Evolutionary conservation across 1,140 invertebrate species (phyloP), one percentile per base, ranked within the genome.

Genomic region (Musca vetustissima): DNA sequence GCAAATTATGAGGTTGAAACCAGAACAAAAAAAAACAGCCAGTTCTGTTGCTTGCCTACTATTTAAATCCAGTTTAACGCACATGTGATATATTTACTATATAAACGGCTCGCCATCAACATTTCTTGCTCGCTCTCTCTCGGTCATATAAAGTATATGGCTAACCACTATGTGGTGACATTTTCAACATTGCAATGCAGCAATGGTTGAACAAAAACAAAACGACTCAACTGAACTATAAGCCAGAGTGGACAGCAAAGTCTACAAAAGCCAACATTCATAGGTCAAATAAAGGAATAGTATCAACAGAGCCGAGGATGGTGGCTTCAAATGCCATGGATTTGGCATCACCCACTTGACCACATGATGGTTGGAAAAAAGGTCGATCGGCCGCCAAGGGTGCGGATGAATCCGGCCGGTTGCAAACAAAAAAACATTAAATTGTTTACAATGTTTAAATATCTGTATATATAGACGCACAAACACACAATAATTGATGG

Each of bases 91-190:
- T 61, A 61, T 61, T 61, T 36, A 43, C 28, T 61, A 36, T 61
- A 43, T 43, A 43, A 43, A 9, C 36, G 36, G 4, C 11, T 13
- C 6, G 36, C 36, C 36, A 43, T 43, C 36, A 43, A 43, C 36
- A 43, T 52, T 52, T 52, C 21, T 61, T 13, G 36, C 32, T n/a
- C n/a, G n/a, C n/a, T n/a, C n/a, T n/a, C n/a, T n/a, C n/a, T n/a
- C n/a, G n/a, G n/a, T n/a, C 57, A 61, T 61, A 61, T 61, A 61
- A 61, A 61, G 57, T 61, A 32, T 61, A 61, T 61, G 57, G 57
- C 57, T 32, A 61, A 61, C 57, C 57, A 61, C 57, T 61, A 61
- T 61, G 57, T 36, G 57, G 57, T 61, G 57, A 61, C 57, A 61
- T 61, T 61, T 43, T 61, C 32, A 61, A 61, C 25, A 36, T 52